Evolutionary conservation across 23 tunicate genomes (phyloP).

Genomic region (Clavelina lepadiformis): DNA sequence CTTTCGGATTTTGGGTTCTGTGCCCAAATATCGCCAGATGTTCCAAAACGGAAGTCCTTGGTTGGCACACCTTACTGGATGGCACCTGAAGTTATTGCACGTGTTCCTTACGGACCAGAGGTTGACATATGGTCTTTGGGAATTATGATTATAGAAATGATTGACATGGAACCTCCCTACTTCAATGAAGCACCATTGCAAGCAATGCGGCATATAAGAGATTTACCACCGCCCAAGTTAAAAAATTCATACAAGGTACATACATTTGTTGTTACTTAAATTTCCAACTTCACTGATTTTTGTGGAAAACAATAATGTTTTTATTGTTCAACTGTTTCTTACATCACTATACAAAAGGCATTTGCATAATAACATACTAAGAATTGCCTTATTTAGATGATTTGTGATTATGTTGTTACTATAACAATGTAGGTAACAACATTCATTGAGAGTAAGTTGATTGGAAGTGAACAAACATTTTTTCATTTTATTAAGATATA

Average conservation of each 20-base stretch:
- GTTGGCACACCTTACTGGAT: conserved; percentile 99
- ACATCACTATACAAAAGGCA: too few relatives aligned
- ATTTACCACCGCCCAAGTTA: conserved; percentile 76
- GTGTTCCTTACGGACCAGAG: conserved; percentile 86
- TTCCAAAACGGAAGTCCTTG: conserved; percentile 92
- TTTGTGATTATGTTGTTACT: too few relatives aligned
- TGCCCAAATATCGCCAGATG: conserved; percentile 91
- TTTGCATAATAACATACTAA: too few relatives aligned
- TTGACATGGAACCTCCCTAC: conserved; percentile 97
- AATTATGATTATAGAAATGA: conserved; percentile 98
- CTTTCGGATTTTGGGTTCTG: conserved; percentile 98
- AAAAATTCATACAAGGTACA: conserved; percentile 73
- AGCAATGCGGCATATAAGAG: conserved; percentile 84
- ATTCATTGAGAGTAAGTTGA: too few relatives aligned
- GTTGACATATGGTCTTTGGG: conserved; percentile 99
- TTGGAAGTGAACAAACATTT: too few relatives aligned
- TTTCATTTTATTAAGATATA: too few relatives aligned
- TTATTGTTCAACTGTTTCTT: too few relatives aligned
- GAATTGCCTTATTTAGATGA: too few relatives aligned
- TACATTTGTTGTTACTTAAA: background rate
- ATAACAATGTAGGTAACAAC: too few relatives aligned
- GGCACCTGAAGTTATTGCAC: conserved; percentile 98
- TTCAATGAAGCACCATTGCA: conserved; percentile 92
- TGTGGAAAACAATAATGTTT: too few relatives aligned
- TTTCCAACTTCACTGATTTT: too few relatives aligned